Evolutionary conservation across 2,888 invertebrate genomes (phyloP).

Genomic region (Apeira syringaria): DNA sequence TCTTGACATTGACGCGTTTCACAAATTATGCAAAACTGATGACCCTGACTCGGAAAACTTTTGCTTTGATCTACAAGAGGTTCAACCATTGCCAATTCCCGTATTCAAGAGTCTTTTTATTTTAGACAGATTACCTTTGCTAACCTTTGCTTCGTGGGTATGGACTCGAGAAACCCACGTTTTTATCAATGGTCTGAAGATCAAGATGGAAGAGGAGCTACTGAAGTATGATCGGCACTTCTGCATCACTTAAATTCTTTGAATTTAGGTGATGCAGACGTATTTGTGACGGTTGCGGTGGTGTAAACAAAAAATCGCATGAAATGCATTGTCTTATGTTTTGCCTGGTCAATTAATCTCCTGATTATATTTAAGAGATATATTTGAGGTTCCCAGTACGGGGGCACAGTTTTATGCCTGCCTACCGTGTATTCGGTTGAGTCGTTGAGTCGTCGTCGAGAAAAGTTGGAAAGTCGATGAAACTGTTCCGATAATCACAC

Average conservation of each 20-base stretch:
- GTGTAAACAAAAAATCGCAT: not conserved
- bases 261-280: not conserved
- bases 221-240: not conserved
- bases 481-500: not conserved
- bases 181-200: not conserved
- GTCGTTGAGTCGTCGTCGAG: not conserved
- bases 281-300: not conserved
- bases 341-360: not conserved
- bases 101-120: not conserved
- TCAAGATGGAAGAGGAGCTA: not conserved
- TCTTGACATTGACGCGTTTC: no score
- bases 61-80: no score
- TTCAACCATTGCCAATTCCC: no score
- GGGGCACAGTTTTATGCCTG: not conserved
- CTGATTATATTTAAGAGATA: not conserved
- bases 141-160: not conserved
- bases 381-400: not conserved
- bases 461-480: no score
- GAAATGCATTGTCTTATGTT: no score
- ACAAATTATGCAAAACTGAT: no score
- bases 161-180: not conserved
- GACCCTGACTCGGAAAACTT: no score
- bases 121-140: not conserved
- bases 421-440: not conserved
- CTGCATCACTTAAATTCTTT: not conserved